These are phyloP conservation scores for Aphaenogaster ashmeadi DNA, from an alignment of 1,140 invertebrate genomes.

Conservation along the genomic window DNA sequence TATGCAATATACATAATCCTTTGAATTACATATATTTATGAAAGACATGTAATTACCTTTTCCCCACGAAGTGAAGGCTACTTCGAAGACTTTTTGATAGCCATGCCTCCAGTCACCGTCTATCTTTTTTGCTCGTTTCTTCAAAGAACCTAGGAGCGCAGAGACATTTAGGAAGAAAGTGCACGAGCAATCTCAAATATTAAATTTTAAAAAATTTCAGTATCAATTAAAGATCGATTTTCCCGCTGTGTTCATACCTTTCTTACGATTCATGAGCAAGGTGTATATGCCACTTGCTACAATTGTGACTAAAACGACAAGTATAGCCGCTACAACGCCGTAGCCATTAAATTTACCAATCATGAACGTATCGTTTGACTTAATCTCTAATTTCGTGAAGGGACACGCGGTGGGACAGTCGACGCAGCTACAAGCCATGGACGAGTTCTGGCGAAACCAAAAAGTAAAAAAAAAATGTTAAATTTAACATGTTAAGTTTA, in stretches of 20 bases:
- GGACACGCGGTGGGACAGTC: slow-evolving; percentile 92
- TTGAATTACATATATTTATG: neutral
- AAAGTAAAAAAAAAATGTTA: slow-evolving; percentile 17
- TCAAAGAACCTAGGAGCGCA: neutral
- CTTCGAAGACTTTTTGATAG: slow-evolving; percentile 40
- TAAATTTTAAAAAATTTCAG: neutral
- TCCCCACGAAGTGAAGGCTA: slow-evolving; percentile 61
- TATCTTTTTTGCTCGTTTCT: accelerated
- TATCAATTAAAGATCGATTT: neutral
- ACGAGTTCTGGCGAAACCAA: slow-evolving; percentile 80
- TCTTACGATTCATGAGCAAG: neutral
- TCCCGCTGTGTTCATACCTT: neutral
- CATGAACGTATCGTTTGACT: slow-evolving; percentile 22
- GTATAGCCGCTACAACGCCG: slow-evolving; percentile 70
- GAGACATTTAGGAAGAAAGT: neutral
- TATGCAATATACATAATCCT: neutral
- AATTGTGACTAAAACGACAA: slow-evolving; percentile 61
- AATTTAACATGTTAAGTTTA: slow-evolving; percentile 6
- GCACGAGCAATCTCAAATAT: neutral
- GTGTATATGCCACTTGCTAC: neutral
- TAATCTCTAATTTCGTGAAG: slow-evolving; percentile 61
- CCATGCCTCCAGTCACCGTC: neutral
- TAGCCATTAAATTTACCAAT: slow-evolving; percentile 75
- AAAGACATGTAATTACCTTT: slow-evolving; percentile 45
- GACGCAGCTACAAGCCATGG: slow-evolving; percentile 91